These are phyloP conservation scores for Oncorhynchus tshawytscha DNA, from an alignment of 2,113 vertebrate genomes.

Conservation along the genomic window DNA sequence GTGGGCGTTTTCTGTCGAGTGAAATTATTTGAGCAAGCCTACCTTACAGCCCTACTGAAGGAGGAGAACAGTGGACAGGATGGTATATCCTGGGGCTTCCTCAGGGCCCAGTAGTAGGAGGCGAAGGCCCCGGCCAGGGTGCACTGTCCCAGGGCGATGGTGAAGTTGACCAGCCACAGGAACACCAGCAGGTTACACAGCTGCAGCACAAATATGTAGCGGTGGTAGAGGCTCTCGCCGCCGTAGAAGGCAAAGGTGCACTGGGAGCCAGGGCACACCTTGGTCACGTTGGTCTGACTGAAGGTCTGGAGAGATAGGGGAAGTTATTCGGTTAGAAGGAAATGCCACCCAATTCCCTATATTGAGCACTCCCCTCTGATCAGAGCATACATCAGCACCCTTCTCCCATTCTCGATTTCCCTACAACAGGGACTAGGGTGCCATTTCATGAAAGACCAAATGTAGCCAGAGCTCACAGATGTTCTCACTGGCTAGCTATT, in stretches of 20 bases:
- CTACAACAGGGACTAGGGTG: too few species aligned
- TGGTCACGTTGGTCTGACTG: conserved; percentile 79
- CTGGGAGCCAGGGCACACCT: conserved; percentile 80
- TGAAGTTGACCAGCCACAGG: conserved; percentile 94
- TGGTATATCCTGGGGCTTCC: conserved; percentile 89
- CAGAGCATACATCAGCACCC: too few species aligned
- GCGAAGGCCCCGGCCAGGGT: conserved; percentile 94
- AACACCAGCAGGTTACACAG: conserved; percentile 88
- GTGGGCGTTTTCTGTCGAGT: too few species aligned
- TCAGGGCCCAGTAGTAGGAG: conserved; percentile 93
- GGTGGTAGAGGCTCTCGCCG: conserved; percentile 84
- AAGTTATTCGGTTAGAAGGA: too few species aligned
- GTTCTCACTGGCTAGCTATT: too few species aligned
- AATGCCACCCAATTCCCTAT: too few species aligned
- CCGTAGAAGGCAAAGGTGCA: conserved; percentile 93
- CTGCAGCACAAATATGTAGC: conserved; percentile 85
- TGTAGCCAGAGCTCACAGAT: too few species aligned
- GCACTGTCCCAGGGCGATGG: conserved; percentile 90
- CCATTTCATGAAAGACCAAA: too few species aligned
- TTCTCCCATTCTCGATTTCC: too few species aligned
- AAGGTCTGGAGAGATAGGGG: conserved; percentile 78
- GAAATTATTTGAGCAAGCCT: background rate
- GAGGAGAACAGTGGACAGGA: conserved; percentile 83
- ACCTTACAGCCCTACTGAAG: conserved; percentile 90
- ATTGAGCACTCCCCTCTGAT: too few species aligned